A percentile compares a stretch with the other conserved stretches of the same genome.
phyloP scores from a whole-genome alignment of 1,140 invertebrate species.

The Eumaeus atala region DNA sequence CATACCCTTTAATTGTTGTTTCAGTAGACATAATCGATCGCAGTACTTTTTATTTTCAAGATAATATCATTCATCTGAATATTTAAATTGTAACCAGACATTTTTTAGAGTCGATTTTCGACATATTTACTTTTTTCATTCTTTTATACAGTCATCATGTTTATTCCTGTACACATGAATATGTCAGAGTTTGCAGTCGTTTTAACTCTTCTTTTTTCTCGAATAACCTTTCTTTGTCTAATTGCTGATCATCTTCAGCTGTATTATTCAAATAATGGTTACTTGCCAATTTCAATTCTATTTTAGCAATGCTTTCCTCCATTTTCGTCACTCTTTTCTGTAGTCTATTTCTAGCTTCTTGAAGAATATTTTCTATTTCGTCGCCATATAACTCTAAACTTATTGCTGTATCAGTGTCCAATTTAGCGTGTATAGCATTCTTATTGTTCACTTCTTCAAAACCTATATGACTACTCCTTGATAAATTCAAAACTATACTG shows the following conservation, averaged over 20 bases:
- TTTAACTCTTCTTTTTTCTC: conserved; percentile 49
- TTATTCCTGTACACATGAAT: not conserved
- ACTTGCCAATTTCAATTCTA: conserved; percentile 41
- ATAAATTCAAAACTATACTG: conserved; percentile 41
- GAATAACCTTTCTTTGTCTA: conserved; percentile 40
- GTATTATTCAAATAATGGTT: conserved; percentile 35
- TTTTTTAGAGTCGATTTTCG: no score
- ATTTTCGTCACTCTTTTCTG: conserved; percentile 49
- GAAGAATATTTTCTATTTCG: conserved; percentile 34
- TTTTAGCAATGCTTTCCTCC: conserved; percentile 41
- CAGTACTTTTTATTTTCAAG: no score
- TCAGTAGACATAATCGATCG: no score
- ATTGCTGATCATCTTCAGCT: conserved; percentile 33
- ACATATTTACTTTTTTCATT: no score
- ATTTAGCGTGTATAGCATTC: conserved; percentile 34
- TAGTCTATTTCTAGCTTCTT: conserved; percentile 40
- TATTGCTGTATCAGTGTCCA: conserved; percentile 48
- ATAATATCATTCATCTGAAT: no score
- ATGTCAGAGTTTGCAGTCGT: conserved; percentile 48
- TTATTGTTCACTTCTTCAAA: conserved; percentile 29
- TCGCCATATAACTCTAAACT: conserved; percentile 38
- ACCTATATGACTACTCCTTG: conserved; percentile 38
- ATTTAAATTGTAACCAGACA: no score
- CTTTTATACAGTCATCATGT: no score
- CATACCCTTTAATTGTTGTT: no score